Evolutionary conservation across 2,113 vertebrate genomes (phyloP), one percentile per base, ranked within the genome.

Genomic region (Nymphicus hollandicus): DNA sequence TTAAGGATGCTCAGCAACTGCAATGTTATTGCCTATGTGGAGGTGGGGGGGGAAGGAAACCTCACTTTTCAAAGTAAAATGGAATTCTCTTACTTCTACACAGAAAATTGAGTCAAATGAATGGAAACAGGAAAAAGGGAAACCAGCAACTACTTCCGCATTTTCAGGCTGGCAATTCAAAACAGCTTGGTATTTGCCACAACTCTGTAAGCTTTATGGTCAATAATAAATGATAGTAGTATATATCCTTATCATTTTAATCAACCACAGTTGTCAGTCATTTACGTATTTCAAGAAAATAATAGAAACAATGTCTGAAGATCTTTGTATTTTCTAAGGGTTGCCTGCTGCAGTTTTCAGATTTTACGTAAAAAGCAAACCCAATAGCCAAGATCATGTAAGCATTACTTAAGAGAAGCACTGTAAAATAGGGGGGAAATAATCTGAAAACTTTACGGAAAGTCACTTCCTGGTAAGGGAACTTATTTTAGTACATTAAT

Each of bases 261-360:
- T 87, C 71, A 92, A 76, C 55, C 4, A 9, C 33, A 27, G 68
- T 13, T 91, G 52, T 55, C 89, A 92, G 60, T 50, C 58, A 79
- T 80, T 88, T 88, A 73, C n/a, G 7, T 55, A 82, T 84, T 52
- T 88, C 77, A 84, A 37, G 49, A 91, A 95, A 90, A 80, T 43
- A 93, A 80, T 92, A 95, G 31, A 74, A 81, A 91, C 60, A 91
- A 84, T 31, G 4, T 7, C 60, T 12, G 10, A 85, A 76, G 17
- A 79, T 31, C 24, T 35, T 82, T 13, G 1, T 61, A 46, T 9
- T 83, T 78, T 73, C 56, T 43, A 10, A 31, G 65, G 33, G 28
- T 7, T 6, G 2, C n/a, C 64, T 22, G 11, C 39, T 6, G 9
- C 7, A 20, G 29, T 35, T 47, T 71, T 70, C 13, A 60, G 33